A percentile compares a stretch with the other conserved stretches of the same genome.
These are phyloP conservation scores for Pristis pectinata DNA, from an alignment of 2,797 vertebrate genomes.

Conservation along the genomic window DNA sequence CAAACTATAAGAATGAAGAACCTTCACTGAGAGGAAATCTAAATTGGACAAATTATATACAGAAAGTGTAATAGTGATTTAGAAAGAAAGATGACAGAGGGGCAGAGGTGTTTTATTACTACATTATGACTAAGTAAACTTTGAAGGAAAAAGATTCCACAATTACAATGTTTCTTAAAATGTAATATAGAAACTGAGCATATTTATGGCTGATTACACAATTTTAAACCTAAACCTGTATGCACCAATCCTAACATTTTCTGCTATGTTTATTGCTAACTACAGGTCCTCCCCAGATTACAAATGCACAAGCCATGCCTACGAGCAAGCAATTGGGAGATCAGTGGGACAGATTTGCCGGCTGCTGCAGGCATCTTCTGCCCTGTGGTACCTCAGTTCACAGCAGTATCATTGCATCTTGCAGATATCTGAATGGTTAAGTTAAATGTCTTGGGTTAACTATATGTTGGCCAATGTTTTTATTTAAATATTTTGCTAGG, in stretches of 20 bases:
- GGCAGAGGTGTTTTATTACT: neutral
- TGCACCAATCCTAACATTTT: neutral
- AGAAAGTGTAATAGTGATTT: neutral
- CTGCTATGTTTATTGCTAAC: neutral
- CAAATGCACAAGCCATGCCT: too few species aligned
- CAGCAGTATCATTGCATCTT: too few species aligned
- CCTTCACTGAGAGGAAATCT: neutral
- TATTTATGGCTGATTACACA: neutral
- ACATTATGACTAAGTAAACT: neutral
- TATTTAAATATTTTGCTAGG: too few species aligned
- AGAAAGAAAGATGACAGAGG: neutral
- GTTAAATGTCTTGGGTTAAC: too few species aligned
- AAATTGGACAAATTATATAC: neutral
- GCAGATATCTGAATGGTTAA: too few species aligned
- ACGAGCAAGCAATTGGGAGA: too few species aligned
- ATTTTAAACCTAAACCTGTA: neutral
- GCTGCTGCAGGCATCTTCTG: too few species aligned
- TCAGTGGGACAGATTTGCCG: too few species aligned
- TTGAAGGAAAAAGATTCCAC: neutral
- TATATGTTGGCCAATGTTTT: too few species aligned
- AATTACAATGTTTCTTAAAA: neutral
- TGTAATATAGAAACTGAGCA: neutral
- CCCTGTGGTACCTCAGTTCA: too few species aligned
- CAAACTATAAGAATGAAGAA: neutral
- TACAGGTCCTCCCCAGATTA: too few species aligned